Base-by-base conservation (phyloP, 2,797 vertebrate species). In the Oreochromis grahami region DNA sequence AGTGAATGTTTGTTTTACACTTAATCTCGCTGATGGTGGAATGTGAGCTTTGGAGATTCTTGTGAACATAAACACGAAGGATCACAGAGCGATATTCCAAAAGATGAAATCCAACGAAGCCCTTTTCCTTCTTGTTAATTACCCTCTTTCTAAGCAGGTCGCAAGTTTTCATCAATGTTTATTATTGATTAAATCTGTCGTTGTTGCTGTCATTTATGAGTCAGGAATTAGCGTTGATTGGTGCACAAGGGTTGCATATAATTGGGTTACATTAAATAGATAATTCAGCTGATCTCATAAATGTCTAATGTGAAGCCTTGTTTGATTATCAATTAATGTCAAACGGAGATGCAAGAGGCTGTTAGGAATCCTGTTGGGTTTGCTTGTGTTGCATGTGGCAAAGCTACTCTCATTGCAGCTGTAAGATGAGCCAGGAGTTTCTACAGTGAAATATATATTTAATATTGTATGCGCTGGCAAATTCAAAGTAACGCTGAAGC, bases 301-400 rank as follows among this genome's bases (percentile, higher is more conserved):
- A 95, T 94, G 94, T 93, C 91, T 93, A 91, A 95, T 95, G 94
- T 82, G 86, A 92, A 93, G 92, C 87, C 94, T 93, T 93, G 94
- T 94, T 95, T 94, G 95, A 94, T 94, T 94, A 94, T 94, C 93
- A 95, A 94, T 95, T 95, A 93, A 93, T 93, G 94, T 95, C 94
- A 94, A 88, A 86, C 78, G 58, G 88, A 92, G 93, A 91, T 74
- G 88, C 85, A 12, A 89, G 88, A 79, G 81, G 81, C 93, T 82
- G 80, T 82, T 79, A 80, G 84, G 89, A 81, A 80, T 91, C 88
- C 81, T 79, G 82, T 87, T 76, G 88, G 84, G 86, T 88, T 79
- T 78, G 77, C 56, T 83, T 68, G 53, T 65, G 84, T 76, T 38
- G 60, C 26, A 24, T 32, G 41, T 51, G 60, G 84, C 63, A 52